Base-by-base conservation (phyloP, 1,140 invertebrate genomes). In the Eumeta japonica region DNA sequence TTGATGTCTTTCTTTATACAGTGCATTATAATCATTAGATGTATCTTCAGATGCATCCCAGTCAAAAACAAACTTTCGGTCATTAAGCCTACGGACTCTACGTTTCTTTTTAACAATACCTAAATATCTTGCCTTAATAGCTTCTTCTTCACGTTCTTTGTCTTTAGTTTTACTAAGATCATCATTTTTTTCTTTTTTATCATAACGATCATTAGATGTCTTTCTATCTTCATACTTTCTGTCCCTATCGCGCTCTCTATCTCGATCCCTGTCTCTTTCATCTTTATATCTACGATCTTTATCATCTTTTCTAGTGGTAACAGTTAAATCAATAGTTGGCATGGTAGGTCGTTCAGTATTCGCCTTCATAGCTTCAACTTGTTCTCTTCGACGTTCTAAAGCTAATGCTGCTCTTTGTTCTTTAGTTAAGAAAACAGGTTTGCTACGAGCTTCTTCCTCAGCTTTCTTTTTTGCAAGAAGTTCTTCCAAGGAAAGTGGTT, bases 41-140 rank as follows among this genome's bases (percentile, higher is more conserved):
- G 97, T 99, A 55, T 99, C 97, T 71, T 99, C 97, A 0, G 88
- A 87, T 2, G 94, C 94, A 79, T 99, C 97, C 97, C 97, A 99
- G 77, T 99, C 97, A 77, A 99, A 99, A 0, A 99, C 96, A 82
- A 99, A 99, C 76, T 99, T 99, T 3, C 96, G 78, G 60, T 99
- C 97, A 77, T 99, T 99, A 2, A 98, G 73, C 44, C 95, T 79
- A 18, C 97, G 76, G 0, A 97, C 89, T 28, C 92, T 78, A 3
- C 94, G 82, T 58, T 97, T 97, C 60, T 94, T 97, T 58, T 98
- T 98, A 0, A 94, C 76, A 11, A 95, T 82, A 5, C 94, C 92
- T n/a, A 99, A 79, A 71, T 97, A 99, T 5, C 95, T 80, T 63
- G 97, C 95, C 48, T 92, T 90, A 30, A 96, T 95, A 1, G 92